Percentiles rank a stretch among this genome's conserved stretches.
Conservation (phyloP, 2,797 vertebrate species). For the Brachyalestes nurse region DNA sequence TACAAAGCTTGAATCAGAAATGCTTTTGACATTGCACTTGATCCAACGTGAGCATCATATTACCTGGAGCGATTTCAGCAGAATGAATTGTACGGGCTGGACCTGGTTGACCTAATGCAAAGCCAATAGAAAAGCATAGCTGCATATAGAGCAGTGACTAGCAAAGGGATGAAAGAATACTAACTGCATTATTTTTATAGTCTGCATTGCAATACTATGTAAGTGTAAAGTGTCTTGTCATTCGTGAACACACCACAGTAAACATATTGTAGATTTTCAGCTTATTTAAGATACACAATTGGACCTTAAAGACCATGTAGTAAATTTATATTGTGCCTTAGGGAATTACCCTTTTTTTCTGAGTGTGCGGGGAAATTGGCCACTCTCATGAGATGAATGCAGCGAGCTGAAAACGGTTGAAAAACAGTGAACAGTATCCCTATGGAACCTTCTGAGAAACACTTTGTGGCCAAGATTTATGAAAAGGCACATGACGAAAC, state of each 20-base stretch:
- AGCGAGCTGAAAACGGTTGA: neutral
- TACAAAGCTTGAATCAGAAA: slow-evolving; percentile 32
- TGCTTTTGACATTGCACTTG: neutral
- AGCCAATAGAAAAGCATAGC: neutral
- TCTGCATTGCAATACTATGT: neutral
- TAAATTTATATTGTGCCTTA: too few relatives aligned
- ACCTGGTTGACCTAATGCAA: neutral
- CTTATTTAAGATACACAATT: too few relatives aligned
- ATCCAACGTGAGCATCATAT: neutral
- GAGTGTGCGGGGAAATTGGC: neutral
- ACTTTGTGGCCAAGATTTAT: neutral
- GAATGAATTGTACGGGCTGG: neutral
- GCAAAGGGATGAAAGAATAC: neutral
- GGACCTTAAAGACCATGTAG: too few relatives aligned
- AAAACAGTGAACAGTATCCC: neutral
- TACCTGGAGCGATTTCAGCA: neutral
- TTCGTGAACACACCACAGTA: too few relatives aligned
- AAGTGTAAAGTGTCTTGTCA: neutral
- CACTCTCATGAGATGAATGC: neutral
- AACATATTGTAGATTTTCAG: too few relatives aligned
- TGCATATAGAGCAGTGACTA: slow-evolving; percentile 16
- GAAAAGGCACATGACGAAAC: neutral
- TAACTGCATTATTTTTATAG: neutral
- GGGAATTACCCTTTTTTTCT: neutral
- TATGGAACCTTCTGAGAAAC: neutral